These are phyloP conservation scores for Drosophila cognata DNA, from an alignment of 2,888 invertebrate species.

Conservation along the genomic window DNA sequence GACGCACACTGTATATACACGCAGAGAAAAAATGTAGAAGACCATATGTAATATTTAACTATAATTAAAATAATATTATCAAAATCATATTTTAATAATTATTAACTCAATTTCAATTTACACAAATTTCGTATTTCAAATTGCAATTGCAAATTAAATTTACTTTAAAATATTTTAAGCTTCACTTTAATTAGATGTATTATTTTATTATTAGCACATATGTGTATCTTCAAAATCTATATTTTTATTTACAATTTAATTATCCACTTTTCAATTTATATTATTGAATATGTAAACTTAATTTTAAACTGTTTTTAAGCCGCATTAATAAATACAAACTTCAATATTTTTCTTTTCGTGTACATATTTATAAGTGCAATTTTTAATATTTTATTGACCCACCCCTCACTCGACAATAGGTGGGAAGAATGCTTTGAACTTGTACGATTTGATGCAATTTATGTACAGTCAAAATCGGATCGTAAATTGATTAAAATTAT, in stretches of 20 bases:
- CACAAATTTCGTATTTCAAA: no score
- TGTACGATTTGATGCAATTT: slow-evolving; percentile 56
- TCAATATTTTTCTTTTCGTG: neutral
- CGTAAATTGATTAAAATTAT: slow-evolving; percentile 67
- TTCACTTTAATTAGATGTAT: neutral
- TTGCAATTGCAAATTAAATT: no score
- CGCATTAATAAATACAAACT: no score
- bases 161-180: neutral
- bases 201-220: neutral
- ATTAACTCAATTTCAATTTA: neutral
- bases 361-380: slow-evolving; percentile 67
- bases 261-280: fast-evolving
- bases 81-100: neutral
- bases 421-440: slow-evolving; percentile 71
- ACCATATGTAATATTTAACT: neutral
- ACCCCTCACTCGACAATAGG: slow-evolving; percentile 12
- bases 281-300: neutral
- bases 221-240: neutral
- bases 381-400: slow-evolving; percentile 80
- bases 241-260: neutral
- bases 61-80: neutral
- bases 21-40: neutral
- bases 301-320: neutral
- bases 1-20: no score
- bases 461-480: slow-evolving; percentile 51